Evolutionary conservation across 2,888 invertebrate genomes (phyloP), one percentile per base, ranked within the genome.

Genomic region (Drosophila limbata): DNA sequence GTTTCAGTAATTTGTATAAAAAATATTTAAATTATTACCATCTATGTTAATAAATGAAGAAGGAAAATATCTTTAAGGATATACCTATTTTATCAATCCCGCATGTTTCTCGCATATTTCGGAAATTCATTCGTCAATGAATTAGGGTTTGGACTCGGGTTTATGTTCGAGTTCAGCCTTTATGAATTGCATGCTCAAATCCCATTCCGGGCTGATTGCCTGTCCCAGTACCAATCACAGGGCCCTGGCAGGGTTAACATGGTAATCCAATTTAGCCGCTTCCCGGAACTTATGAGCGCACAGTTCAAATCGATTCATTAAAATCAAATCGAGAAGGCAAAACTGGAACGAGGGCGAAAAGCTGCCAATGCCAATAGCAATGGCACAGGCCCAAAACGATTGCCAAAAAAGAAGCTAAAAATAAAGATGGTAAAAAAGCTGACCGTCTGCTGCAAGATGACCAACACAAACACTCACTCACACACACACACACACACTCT

Each of bases 251-350:
- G 25, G 28, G 37, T 40, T 59, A 80, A 88, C 75, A 81, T 86
- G 89, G 70, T 88, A 88, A 87, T 81, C 88, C 86, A 82, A 87
- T 89, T 87, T 86, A 53, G 68, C 21, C 17, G 56, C 37, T 89
- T 87, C 86, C 79, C 72, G 71, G 79, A 88, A 89, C 74, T 74
- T 77, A 79, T 75, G 59, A 71, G 68, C 78, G 44, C 67, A 70
- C 69, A 89, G 86, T 85, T 89, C 88, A 81, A 89, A 88, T 81
- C 86, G 87, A 89, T 86, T 86, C 88, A 88, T 89, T 86, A 85
- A 81, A 89, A 87, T 70, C 59, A 68, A 81, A 77, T 66, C 65
- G 75, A 67, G 81, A 70, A 73, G 70, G 81, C 84, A 65, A 65
- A 80, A 66, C 48, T 28, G 69, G 63, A 63, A 59, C 44, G 70